A percentile compares a stretch with the other conserved stretches of the same genome.
phyloP scores from a whole-genome alignment of 2,888 invertebrate genomes.

The Caenorhabditis macrosperma region DNA sequence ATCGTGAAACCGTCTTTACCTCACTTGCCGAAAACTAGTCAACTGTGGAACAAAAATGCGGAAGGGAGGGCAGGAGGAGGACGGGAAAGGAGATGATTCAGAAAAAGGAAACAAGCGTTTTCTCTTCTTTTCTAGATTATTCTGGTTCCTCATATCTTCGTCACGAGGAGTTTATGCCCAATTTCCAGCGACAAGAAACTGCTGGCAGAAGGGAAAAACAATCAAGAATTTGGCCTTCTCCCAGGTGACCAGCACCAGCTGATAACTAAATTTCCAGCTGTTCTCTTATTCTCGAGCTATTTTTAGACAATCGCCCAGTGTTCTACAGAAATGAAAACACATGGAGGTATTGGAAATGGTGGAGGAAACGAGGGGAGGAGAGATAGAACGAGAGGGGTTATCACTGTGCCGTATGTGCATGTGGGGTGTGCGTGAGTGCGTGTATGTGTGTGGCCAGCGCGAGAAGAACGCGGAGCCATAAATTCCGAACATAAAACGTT shows the following conservation, averaged over 20 bases:
- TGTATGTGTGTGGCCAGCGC: too few relatives aligned
- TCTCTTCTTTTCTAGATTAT: neutral
- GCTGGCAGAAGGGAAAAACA: neutral
- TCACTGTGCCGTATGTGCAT: too few relatives aligned
- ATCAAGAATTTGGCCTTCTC: neutral
- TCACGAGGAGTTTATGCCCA: neutral
- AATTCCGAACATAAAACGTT: conserved; percentile 42
- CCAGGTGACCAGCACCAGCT: neutral
- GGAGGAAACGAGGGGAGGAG: neutral
- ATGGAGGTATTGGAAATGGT: neutral
- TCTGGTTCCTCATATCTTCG: too few relatives aligned
- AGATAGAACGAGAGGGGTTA: neutral
- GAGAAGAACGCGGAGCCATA: conserved; percentile 32
- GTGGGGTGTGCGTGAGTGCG: too few relatives aligned
- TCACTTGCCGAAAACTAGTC: neutral
- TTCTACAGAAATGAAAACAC: neutral
- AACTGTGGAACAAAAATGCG: conserved; percentile 11
- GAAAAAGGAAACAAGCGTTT: conserved; percentile 2
- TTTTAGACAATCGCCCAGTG: neutral
- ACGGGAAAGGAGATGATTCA: conserved; percentile 7
- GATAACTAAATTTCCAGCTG: conserved; percentile 15
- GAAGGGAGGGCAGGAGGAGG: neutral
- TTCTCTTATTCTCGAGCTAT: neutral
- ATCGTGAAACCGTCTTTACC: neutral
- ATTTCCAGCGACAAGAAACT: neutral